phyloP scores from a whole-genome alignment of 37 sponge, comb jelly and placozoan species.

The Agelas oroides region DNA sequence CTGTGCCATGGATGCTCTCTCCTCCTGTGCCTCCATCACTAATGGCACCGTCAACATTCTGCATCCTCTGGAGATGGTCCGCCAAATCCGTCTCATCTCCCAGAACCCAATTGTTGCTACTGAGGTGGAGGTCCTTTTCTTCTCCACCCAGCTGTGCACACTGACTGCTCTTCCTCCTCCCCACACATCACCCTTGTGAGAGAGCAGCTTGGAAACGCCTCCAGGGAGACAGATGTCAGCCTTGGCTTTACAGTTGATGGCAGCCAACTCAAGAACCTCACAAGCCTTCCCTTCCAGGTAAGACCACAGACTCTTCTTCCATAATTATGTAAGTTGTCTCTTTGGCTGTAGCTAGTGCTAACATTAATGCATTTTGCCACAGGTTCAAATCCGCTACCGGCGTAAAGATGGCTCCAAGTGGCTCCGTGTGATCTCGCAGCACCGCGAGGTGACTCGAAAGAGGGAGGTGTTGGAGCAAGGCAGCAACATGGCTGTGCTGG shows the following conservation, averaged over 20 bases:
- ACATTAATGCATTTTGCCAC: background rate
- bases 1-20: constrained; percentile 86
- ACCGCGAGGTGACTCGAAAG: constrained; percentile 53
- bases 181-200: constrained; percentile 43
- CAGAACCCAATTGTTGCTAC: constrained; percentile 94
- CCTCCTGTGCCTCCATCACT: constrained; percentile 83
- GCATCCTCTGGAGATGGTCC: constrained; percentile 95
- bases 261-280: constrained; percentile 46
- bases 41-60: constrained; percentile 94
- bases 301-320: background rate
- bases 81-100: constrained; percentile 89
- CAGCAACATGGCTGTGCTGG: constrained; percentile 83
- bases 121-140: constrained; percentile 74
- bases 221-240: constrained; percentile 80
- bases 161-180: constrained; percentile 35
- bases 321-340: background rate
- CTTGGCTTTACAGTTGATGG: constrained; percentile 66
- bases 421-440: constrained; percentile 80
- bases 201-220: constrained; percentile 83
- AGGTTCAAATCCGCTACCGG: constrained; percentile 90
- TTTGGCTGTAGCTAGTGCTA: too few species aligned
- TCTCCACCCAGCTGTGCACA: constrained; percentile 30
- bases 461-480: constrained; percentile 70
- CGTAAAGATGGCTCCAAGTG: constrained; percentile 85
- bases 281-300: constrained; percentile 80